Evolutionary conservation across 2,888 invertebrate genomes (phyloP).

Genomic region (Nemotelus nigrinus): DNA sequence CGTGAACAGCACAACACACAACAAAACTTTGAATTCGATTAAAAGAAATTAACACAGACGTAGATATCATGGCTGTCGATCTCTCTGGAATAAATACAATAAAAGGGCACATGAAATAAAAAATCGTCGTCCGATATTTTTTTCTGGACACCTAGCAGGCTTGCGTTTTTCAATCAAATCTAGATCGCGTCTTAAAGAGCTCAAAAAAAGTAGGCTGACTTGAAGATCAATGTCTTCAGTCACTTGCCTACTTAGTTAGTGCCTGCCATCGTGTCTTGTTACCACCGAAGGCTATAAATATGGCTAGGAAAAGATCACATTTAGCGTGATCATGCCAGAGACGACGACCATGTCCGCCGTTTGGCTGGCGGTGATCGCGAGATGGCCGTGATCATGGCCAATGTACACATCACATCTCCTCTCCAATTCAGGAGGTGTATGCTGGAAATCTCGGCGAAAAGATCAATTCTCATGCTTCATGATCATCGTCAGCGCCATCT

Average conservation of each 20-base stretch:
- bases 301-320: slow-evolving; percentile 8
- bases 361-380: neutral
- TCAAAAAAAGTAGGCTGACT: no score
- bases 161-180: slow-evolving; percentile 19
- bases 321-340: slow-evolving; percentile 24
- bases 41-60: neutral
- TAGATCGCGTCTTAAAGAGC: neutral
- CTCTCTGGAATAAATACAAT: no score
- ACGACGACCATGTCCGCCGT: neutral
- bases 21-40: neutral
- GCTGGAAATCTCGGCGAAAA: slow-evolving; percentile 25
- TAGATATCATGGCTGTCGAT: no score
- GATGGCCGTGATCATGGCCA: slow-evolving; percentile 37
- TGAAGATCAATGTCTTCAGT: no score
- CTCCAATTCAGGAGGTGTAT: neutral
- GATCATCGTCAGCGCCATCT: slow-evolving; percentile 8
- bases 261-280: no score
- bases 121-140: neutral
- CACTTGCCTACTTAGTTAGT: no score
- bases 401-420: neutral
- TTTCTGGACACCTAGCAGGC: no score
- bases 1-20: no score
- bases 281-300: neutral
- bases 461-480: slow-evolving; percentile 44
- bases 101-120: neutral